Conservation (phyloP, 2,113 vertebrate species). For the Peromyscus californicus region DNA sequence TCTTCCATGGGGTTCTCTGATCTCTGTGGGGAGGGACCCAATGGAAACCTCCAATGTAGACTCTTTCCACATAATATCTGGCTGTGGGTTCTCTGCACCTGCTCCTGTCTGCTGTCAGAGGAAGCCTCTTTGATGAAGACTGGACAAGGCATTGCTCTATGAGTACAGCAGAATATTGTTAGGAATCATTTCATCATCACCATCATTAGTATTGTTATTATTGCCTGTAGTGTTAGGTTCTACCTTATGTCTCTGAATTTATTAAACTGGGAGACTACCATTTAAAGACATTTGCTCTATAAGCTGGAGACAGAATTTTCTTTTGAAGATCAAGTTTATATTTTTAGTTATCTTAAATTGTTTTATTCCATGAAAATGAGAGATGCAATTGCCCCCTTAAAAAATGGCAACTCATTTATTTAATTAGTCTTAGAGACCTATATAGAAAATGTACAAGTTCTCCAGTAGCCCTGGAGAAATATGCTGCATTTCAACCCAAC, state of each 20-base stretch:
- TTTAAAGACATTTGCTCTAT: conserved; percentile 36
- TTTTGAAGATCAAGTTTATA: conserved; percentile 50
- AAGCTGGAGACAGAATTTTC: conserved; percentile 29
- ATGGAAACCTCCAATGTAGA: too few species aligned
- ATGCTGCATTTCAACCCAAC: not conserved
- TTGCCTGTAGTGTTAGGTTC: not conserved
- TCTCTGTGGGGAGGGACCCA: not conserved
- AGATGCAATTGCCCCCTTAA: not conserved
- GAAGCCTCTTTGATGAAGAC: not conserved
- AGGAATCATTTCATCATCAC: not conserved
- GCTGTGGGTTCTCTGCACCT: not conserved
- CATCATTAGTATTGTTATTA: not conserved
- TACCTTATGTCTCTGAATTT: not conserved
- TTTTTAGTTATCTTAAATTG: conserved; percentile 25
- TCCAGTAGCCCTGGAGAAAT: not conserved
- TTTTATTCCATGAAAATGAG: conserved; percentile 60
- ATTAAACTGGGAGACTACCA: not conserved
- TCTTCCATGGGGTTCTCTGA: not conserved
- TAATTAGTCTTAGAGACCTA: conserved; percentile 38
- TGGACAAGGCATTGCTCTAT: not conserved
- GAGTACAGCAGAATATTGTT: not conserved
- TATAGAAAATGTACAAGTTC: conserved; percentile 56
- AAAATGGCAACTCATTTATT: conserved; percentile 20
- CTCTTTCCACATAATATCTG: not conserved
- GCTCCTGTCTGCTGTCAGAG: not conserved